Conservation (phyloP, 2,888 invertebrate species). For the Hanleya hanleyi region DNA sequence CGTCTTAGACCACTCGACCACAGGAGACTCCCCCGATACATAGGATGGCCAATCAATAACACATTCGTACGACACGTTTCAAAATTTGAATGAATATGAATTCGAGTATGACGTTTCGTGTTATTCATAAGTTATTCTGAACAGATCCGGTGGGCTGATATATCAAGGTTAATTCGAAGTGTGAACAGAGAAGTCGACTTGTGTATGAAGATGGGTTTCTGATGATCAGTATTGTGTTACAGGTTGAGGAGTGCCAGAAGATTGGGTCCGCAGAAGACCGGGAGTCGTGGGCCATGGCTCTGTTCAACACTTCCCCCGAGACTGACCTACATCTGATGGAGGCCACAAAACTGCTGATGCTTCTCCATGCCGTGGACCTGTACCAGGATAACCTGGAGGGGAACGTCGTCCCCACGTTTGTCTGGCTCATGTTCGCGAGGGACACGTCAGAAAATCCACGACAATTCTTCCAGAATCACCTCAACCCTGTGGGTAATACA, state of each 20-base stretch:
- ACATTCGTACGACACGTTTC: too few relatives aligned
- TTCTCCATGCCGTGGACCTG: conserved; percentile 69
- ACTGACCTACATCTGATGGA: conserved; percentile 71
- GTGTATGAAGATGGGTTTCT: too few relatives aligned
- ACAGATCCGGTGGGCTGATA: too few relatives aligned
- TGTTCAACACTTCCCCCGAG: conserved; percentile 63
- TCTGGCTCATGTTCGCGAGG: conserved; percentile 73
- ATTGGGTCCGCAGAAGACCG: conserved; percentile 46
- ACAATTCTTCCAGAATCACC: conserved; percentile 72
- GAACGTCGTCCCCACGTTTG: conserved; percentile 72
- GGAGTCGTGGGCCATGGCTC: conserved; percentile 42
- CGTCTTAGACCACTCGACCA: too few relatives aligned
- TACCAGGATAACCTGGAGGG: conserved; percentile 59
- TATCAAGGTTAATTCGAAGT: too few relatives aligned
- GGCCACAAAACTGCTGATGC: conserved; percentile 74
- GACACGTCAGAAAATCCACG: conserved; percentile 70
- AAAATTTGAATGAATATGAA: too few relatives aligned
- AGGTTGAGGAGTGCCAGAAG: conserved; percentile 54
- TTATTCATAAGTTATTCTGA: too few relatives aligned
- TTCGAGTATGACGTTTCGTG: too few relatives aligned
- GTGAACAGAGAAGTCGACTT: too few relatives aligned
- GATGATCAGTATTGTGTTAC: conserved; percentile 18
- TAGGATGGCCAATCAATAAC: too few relatives aligned
- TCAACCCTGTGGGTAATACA: conserved; percentile 73
- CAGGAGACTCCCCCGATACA: too few relatives aligned